Evolutionary conservation across 2,888 invertebrate genomes (phyloP).

Genomic region (Antheraea assamensis): DNA sequence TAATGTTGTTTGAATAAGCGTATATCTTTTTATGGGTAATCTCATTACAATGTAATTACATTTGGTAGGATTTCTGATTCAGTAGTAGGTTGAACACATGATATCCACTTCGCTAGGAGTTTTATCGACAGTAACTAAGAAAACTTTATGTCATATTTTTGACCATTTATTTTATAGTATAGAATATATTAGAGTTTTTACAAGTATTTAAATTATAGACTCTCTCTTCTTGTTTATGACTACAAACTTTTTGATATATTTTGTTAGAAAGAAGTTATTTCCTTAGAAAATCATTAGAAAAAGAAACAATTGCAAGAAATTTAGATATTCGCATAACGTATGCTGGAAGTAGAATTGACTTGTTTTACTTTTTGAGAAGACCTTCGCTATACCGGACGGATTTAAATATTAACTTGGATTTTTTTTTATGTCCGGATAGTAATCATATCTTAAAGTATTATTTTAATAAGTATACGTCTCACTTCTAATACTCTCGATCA

Average conservation of each 20-base stretch:
- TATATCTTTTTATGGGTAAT: background rate
- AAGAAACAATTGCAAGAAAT: too few relatives aligned
- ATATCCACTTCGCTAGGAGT: background rate
- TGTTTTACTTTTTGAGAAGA: too few relatives aligned
- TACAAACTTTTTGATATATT: background rate
- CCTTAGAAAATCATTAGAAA: too few relatives aligned
- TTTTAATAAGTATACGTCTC: background rate
- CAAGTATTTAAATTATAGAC: background rate
- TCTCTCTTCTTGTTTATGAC: background rate
- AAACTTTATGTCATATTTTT: too few relatives aligned
- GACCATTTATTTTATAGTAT: background rate
- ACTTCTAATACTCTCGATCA: background rate
- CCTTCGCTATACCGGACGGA: too few relatives aligned
- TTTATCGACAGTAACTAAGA: background rate
- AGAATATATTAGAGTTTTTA: background rate
- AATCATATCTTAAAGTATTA: background rate
- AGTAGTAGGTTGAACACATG: background rate
- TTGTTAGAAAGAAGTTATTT: too few relatives aligned
- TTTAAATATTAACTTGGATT: too few relatives aligned
- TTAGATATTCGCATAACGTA: too few relatives aligned
- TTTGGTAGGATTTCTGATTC: background rate
- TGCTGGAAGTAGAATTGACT: too few relatives aligned
- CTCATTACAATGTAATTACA: background rate
- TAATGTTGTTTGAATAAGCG: slow-evolving; percentile 12
- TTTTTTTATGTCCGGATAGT: too few relatives aligned